Conservation (phyloP, 2,888 invertebrate species). For the Spodoptera exigua region DNA sequence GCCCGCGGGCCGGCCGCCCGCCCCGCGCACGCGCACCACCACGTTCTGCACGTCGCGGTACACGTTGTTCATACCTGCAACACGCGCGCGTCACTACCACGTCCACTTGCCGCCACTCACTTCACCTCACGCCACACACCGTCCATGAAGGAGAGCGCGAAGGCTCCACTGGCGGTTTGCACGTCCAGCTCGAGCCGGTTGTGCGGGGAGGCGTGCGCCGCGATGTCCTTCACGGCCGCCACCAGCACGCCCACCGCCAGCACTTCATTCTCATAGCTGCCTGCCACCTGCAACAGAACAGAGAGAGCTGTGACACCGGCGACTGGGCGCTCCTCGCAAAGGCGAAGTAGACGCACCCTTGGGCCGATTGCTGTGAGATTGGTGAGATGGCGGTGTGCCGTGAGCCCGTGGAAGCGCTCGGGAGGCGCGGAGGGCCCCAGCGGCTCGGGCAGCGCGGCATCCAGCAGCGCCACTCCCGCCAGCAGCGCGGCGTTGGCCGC, state of each 20-base stretch:
- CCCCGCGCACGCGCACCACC: constrained; percentile 89
- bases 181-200: constrained; percentile 91
- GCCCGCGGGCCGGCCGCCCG: constrained; percentile 77
- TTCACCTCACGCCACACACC: constrained; percentile 65
- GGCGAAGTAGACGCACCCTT: constrained; percentile 70
- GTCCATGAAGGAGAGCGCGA: constrained; percentile 93
- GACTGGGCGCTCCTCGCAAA: neutral
- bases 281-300: constrained; percentile 80
- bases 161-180: constrained; percentile 92
- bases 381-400: constrained; percentile 91
- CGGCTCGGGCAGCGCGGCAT: constrained; percentile 89
- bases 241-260: constrained; percentile 90
- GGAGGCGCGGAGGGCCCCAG: constrained; percentile 85
- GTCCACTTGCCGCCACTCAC: neutral
- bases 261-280: constrained; percentile 95
- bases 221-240: constrained; percentile 86
- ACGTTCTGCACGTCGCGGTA: constrained; percentile 95
- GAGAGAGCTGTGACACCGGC: neutral
- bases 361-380: constrained; percentile 90
- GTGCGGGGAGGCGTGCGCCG: constrained; percentile 84
- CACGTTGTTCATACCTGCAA: constrained; percentile 92
- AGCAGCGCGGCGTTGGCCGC: constrained; percentile 85
- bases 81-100: constrained; percentile 8
- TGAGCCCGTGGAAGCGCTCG: constrained; percentile 84
- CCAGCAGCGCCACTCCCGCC: constrained; percentile 88